These are phyloP conservation scores for Yponomeuta cagnagella DNA, from an alignment of 2,888 invertebrate species.

Conservation along the genomic window DNA sequence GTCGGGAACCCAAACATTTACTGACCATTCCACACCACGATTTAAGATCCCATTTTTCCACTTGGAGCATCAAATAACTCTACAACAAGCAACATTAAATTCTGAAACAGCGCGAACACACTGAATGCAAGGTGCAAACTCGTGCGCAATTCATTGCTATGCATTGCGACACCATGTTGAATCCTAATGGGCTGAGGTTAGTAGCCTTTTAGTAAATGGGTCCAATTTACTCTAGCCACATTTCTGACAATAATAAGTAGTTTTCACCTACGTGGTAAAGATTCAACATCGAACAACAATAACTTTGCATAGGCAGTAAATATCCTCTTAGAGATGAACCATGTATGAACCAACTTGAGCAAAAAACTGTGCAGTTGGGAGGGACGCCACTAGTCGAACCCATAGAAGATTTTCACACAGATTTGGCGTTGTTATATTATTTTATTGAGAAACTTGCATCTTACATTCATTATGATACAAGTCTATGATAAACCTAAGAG, in stretches of 20 bases:
- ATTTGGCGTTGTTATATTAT: too few relatives aligned
- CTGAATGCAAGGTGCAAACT: conserved; percentile 28
- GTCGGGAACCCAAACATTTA: not conserved
- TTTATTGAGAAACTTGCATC: too few relatives aligned
- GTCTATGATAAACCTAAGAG: too few relatives aligned
- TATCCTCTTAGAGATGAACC: too few relatives aligned
- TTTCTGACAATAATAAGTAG: not conserved
- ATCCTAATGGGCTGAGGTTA: conserved; percentile 25
- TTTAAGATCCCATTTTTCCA: not conserved
- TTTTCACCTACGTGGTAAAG: not conserved
- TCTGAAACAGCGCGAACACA: conserved; percentile 1
- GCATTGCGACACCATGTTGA: conserved; percentile 30
- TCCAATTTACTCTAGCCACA: not conserved
- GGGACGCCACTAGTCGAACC: too few relatives aligned
- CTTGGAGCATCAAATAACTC: not conserved
- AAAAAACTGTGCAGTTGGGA: too few relatives aligned
- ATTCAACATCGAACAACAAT: not conserved
- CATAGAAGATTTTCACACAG: too few relatives aligned
- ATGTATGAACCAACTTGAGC: too few relatives aligned
- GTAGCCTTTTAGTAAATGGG: not conserved
- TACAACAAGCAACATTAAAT: not conserved
- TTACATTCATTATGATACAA: too few relatives aligned
- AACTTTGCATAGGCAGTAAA: too few relatives aligned
- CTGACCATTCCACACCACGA: not conserved
- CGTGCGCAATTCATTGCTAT: conserved; percentile 23